Percentiles rank a stretch among this genome's conserved stretches.
These are phyloP conservation scores for Xestia ashworthii DNA, from an alignment of 2,888 invertebrate species.

Conservation along the genomic window DNA sequence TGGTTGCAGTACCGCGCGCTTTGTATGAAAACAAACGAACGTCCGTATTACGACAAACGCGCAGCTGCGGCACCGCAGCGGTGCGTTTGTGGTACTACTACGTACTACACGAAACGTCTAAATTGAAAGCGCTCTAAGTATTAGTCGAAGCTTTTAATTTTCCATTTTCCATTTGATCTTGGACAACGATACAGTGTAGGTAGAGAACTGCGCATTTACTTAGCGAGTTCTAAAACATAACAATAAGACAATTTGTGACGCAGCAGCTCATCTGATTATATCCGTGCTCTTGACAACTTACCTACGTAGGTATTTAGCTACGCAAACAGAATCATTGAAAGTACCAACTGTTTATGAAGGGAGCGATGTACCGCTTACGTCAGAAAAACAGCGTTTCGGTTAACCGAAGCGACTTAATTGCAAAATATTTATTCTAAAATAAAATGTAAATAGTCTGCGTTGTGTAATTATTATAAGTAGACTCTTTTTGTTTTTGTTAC, in stretches of 20 bases:
- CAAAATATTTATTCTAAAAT: conserved; percentile 32
- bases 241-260: conserved; percentile 61
- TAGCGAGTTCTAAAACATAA: conserved; percentile 49
- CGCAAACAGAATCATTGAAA: conserved; percentile 55
- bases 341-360: conserved; percentile 62
- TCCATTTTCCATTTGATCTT: conserved; percentile 20
- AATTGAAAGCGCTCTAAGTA: no score
- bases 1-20: no score
- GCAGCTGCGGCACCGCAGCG: no score
- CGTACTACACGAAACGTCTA: no score
- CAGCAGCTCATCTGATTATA: conserved; percentile 55
- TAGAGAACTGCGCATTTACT: conserved; percentile 37
- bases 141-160: conserved; percentile 38
- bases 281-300: conserved; percentile 62
- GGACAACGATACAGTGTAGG: conserved; percentile 15
- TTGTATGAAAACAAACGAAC: no score
- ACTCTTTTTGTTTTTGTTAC: neutral
- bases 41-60: no score
- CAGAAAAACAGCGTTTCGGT: conserved; percentile 43
- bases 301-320: conserved; percentile 48
- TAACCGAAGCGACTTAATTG: conserved; percentile 36
- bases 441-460: neutral
- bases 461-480: neutral
- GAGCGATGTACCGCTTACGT: conserved; percentile 50
- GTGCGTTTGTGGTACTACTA: no score